Evolutionary conservation across 2,113 vertebrate genomes (phyloP).

Genomic region (Pygoscelis antarcticus): DNA sequence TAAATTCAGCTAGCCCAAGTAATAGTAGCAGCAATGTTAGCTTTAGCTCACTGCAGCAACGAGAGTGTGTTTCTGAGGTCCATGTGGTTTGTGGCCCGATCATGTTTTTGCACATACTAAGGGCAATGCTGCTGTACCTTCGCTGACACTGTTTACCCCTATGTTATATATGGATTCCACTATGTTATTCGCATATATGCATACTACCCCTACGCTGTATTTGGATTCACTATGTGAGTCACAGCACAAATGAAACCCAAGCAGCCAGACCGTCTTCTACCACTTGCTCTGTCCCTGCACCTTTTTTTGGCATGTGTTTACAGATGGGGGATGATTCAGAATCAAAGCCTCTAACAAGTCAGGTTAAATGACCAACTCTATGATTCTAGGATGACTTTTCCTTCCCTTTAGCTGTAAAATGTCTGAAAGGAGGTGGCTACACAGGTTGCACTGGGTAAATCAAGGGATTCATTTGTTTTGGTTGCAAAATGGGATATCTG

Average conservation of each 20-base stretch:
- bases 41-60: background rate
- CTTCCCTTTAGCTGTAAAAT: background rate
- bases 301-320: background rate
- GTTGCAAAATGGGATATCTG: background rate
- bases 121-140: background rate
- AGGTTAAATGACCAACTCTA: background rate
- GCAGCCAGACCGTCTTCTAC: background rate
- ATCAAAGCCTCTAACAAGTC: background rate
- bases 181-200: background rate
- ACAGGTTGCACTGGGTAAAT: background rate
- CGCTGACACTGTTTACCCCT: background rate
- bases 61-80: background rate
- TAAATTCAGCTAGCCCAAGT: background rate
- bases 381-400: background rate
- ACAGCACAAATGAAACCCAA: background rate
- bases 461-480: background rate
- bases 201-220: background rate
- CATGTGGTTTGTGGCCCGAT: background rate
- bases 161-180: background rate
- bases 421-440: background rate
- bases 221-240: background rate
- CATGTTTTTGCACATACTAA: background rate
- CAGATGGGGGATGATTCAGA: background rate
- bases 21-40: background rate
- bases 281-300: rapidly evolving